Percentiles rank a stretch among this genome's conserved stretches.
phyloP scores from a whole-genome alignment of 2,797 vertebrate species.

The Glossophaga mutica region DNA sequence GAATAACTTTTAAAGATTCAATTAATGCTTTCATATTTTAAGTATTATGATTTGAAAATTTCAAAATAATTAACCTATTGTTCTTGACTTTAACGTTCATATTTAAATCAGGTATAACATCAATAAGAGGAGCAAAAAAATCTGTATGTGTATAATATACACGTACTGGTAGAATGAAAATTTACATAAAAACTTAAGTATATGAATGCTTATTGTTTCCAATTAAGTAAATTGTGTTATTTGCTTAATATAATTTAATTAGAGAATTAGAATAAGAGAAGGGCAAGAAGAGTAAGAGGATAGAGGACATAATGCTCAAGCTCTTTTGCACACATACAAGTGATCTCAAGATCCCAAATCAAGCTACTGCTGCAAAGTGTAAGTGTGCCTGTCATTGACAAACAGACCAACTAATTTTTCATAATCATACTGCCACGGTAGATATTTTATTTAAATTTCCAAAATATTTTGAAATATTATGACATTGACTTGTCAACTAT shows the following conservation, averaged over 20 bases:
- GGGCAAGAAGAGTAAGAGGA: not conserved
- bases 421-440: not conserved
- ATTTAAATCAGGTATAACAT: not conserved
- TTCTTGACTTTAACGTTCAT: not conserved
- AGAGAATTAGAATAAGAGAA: not conserved
- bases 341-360: not conserved
- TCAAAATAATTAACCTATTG: not conserved
- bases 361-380: not conserved
- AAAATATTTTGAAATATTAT: not conserved
- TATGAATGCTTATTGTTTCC: not conserved
- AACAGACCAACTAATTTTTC: not conserved
- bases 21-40: not conserved
- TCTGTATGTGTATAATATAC: not conserved
- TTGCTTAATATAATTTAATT: not conserved
- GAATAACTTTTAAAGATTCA: not conserved
- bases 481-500: not conserved
- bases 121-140: not conserved
- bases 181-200: not conserved
- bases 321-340: not conserved
- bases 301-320: not conserved
- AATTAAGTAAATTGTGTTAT: not conserved
- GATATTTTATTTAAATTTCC: not conserved
- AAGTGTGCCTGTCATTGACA: not conserved
- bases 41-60: not conserved
- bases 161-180: not conserved